Evolutionary conservation across 2,888 invertebrate genomes (phyloP), one percentile per base, ranked within the genome.

Genomic region (Habroteleia sp.): DNA sequence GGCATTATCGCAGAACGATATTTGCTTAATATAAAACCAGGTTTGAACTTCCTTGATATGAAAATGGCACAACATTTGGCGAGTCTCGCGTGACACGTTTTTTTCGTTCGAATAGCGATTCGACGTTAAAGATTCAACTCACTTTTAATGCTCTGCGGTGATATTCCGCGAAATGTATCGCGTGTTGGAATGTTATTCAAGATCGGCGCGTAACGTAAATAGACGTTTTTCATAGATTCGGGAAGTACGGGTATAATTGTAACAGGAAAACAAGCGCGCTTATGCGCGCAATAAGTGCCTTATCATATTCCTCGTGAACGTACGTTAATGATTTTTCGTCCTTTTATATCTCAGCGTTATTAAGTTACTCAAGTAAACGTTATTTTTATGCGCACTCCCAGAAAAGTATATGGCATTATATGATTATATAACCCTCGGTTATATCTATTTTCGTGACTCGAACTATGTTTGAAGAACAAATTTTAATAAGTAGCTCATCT

Each of bases 111-210:
- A 5, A 41, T 23, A 10, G 41, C 23, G 11, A 20, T 41, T 23
- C 10, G 23, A 6, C 7, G 8, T 41, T 41, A 23, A 10, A 11
- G 23, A 41, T 41, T 41, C 11, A 41, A 23, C 23, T 41, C 41
- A 14, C 23, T 41, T 41, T 41, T 41, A 41, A 41, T 23, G 23
- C 23, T 23, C 10, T 23, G 2, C 6, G 11, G 6, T 6, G 60
- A 37, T 35, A 60, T 46, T 46, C 41, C 29, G 29, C 17, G 11
- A 41, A 44, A 25, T 8, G 25, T 37, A 52, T 50, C 39, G 63
- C 63, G 41, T 50, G 63, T 16, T 0, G 27, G 58, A 58, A 42
- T 44, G 25, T 35, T 20, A 35, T 60, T 23, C 25, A 46, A 20
- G 41, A 41, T 11, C 14, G 11, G 11, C 20, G 20, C 23, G 41